Percentiles rank a stretch among this genome's conserved stretches.
Conservation (phyloP, 2,888 invertebrate species). For the Eupithecia tripunctaria region DNA sequence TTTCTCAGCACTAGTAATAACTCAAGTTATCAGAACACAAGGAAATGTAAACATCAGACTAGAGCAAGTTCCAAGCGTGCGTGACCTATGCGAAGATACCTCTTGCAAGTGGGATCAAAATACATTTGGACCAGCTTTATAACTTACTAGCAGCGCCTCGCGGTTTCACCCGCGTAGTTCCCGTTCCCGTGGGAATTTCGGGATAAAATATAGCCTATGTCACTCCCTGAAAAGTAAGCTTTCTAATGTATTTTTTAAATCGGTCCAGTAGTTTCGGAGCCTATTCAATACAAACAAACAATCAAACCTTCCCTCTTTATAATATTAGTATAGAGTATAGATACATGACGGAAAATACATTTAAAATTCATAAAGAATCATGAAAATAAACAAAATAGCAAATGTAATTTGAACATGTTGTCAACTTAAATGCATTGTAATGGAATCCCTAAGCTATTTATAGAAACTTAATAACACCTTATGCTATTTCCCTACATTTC, state of each 20-base stretch:
- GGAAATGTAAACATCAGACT: not conserved
- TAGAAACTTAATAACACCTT: slow-evolving; percentile 31
- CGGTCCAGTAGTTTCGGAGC: too few relatives aligned
- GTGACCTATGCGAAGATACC: not conserved
- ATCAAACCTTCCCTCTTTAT: too few relatives aligned
- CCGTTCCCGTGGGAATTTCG: too few relatives aligned
- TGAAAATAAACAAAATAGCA: slow-evolving; percentile 12
- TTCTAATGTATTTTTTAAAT: too few relatives aligned
- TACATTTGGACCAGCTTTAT: not conserved
- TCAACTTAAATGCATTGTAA: slow-evolving; percentile 30
- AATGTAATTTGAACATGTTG: slow-evolving; percentile 34
- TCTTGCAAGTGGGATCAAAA: not conserved
- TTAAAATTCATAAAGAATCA: not conserved
- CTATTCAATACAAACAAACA: too few relatives aligned
- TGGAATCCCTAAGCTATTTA: slow-evolving; percentile 29
- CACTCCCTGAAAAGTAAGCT: too few relatives aligned
- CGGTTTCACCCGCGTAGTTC: too few relatives aligned
- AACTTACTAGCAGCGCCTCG: too few relatives aligned
- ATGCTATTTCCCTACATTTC: slow-evolving; percentile 31
- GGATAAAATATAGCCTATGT: too few relatives aligned
- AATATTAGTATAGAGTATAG: too few relatives aligned
- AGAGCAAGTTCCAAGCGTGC: not conserved
- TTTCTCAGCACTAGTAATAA: not conserved
- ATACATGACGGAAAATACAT: not conserved
- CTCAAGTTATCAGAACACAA: not conserved